phyloP scores from a whole-genome alignment of 1,140 invertebrate genomes.

The Protaetia brevitarsis region DNA sequence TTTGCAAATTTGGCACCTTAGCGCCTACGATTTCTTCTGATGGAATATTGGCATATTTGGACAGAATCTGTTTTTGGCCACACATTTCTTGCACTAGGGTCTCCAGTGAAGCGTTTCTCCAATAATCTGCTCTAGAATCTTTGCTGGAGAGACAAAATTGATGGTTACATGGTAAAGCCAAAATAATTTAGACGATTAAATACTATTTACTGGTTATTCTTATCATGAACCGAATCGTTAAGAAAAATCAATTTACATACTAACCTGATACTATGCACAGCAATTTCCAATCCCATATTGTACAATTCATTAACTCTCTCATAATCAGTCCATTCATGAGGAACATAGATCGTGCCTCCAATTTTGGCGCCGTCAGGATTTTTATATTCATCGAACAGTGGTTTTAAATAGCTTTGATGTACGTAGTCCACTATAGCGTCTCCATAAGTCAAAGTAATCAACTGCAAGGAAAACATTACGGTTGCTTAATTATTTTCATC shows the following conservation, averaged over 20 bases:
- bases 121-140: conserved; percentile 56
- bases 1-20: conserved; percentile 38
- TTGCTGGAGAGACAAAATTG: conserved; percentile 52
- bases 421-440: conserved; percentile 68
- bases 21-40: conserved; percentile 33
- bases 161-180: background rate
- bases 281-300: conserved; percentile 66
- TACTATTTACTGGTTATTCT: background rate
- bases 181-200: background rate
- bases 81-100: conserved; percentile 36
- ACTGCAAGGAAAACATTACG: conserved; percentile 46
- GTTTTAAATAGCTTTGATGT: conserved; percentile 56
- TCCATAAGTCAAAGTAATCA: conserved; percentile 66
- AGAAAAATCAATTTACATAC: conserved; percentile 45
- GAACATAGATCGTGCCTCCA: conserved; percentile 64
- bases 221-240: too few relatives aligned
- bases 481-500: background rate
- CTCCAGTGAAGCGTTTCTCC: conserved; percentile 31
- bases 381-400: conserved; percentile 56
- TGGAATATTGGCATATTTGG: conserved; percentile 40
- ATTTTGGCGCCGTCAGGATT: conserved; percentile 64
- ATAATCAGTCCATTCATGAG: conserved; percentile 71
- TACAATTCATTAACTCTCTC: conserved; percentile 60
- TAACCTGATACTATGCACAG: conserved; percentile 57
- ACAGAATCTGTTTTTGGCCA: conserved; percentile 36